Evolutionary conservation across 2,888 invertebrate species (phyloP).

Genomic region (Hipparchia semele): DNA sequence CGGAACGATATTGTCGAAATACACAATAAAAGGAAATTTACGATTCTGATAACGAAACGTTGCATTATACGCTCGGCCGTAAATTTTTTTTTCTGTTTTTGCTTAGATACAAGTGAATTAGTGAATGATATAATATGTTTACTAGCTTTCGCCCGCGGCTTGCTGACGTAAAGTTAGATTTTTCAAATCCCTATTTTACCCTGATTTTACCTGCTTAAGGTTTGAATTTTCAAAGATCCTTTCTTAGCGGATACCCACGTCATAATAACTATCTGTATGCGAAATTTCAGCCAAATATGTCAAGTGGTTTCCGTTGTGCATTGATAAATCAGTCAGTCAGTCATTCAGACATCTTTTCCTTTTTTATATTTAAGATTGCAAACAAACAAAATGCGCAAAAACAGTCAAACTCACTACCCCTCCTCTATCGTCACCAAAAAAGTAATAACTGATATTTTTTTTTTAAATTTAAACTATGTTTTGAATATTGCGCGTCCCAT

Average conservation of each 20-base stretch:
- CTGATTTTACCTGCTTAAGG: too few species aligned
- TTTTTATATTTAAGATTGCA: too few species aligned
- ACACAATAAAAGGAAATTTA: slow-evolving; percentile 42
- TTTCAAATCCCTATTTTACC: too few species aligned
- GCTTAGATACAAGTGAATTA: slow-evolving; percentile 17
- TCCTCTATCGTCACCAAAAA: neutral
- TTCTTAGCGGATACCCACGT: too few species aligned
- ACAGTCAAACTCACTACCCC: neutral
- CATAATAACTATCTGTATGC: too few species aligned
- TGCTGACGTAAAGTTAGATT: too few species aligned
- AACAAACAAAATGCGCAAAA: neutral
- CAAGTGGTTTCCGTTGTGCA: too few species aligned
- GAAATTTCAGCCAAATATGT: too few species aligned
- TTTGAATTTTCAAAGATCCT: too few species aligned
- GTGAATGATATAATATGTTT: neutral
- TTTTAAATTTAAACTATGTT: neutral
- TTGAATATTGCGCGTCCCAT: neutral
- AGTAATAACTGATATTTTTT: neutral
- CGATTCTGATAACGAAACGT: slow-evolving; percentile 49
- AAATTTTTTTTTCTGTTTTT: slow-evolving; percentile 33
- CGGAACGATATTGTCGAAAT: slow-evolving; percentile 36
- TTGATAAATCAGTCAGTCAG: too few species aligned
- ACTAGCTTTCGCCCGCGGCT: neutral
- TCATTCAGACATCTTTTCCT: too few species aligned
- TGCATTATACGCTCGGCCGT: slow-evolving; percentile 46